phyloP scores from a whole-genome alignment of 2,888 invertebrate species.

The Temnothorax rugatulus region DNA sequence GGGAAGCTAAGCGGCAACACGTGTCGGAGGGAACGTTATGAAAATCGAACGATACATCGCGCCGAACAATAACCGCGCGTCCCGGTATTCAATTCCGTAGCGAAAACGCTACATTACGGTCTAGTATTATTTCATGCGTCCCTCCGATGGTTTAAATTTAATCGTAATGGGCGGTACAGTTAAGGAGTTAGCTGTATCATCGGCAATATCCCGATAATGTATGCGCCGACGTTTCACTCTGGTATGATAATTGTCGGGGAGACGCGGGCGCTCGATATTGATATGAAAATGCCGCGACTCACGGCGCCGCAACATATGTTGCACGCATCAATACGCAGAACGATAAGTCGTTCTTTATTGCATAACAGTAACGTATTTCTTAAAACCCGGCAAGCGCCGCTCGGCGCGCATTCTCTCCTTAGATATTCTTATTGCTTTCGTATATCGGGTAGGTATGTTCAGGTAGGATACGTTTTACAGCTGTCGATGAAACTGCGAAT shows the following conservation, averaged over 20 bases:
- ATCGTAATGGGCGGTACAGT: slow-evolving; percentile 56
- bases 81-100: slow-evolving; percentile 15
- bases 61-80: not conserved
- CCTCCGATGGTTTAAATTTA: slow-evolving; percentile 28
- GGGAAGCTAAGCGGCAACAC: not conserved
- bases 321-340: slow-evolving; percentile 56
- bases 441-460: slow-evolving; percentile 57
- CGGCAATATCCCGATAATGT: slow-evolving; percentile 49
- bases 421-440: slow-evolving; percentile 66
- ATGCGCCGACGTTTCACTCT: slow-evolving; percentile 33
- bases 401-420: slow-evolving; percentile 39
- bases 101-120: slow-evolving; percentile 48
- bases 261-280: slow-evolving; percentile 18
- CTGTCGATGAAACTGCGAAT: slow-evolving; percentile 54
- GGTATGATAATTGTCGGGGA: slow-evolving; percentile 55
- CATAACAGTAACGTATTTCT: slow-evolving; percentile 73
- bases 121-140: slow-evolving; percentile 29
- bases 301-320: slow-evolving; percentile 49
- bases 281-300: slow-evolving; percentile 49
- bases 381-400: slow-evolving; percentile 56
- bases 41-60: slow-evolving; percentile 4
- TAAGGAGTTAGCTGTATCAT: slow-evolving; percentile 59
- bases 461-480: slow-evolving; percentile 61
- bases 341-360: slow-evolving; percentile 71
- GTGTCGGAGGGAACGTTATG: not conserved